Evolutionary conservation across 1,140 invertebrate genomes (phyloP).

Genomic region (Goniozus legneri): DNA sequence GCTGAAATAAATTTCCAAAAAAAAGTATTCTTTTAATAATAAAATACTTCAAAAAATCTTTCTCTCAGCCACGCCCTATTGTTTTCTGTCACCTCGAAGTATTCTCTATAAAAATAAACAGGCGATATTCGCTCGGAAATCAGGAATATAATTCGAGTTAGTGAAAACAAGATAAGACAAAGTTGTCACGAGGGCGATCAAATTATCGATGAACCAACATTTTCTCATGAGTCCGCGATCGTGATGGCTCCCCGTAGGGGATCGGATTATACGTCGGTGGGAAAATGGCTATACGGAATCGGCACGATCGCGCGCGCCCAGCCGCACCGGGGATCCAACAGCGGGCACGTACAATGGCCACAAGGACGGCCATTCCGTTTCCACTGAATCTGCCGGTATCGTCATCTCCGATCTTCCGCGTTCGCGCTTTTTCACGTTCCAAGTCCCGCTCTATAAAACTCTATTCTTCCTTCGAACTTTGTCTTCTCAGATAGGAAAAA

Average conservation of each 20-base stretch:
- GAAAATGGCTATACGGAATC: constrained; percentile 25
- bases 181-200: constrained; percentile 8
- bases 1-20: no score
- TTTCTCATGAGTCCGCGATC: constrained; percentile 10
- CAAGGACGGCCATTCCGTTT: constrained; percentile 16
- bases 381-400: constrained; percentile 5
- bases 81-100: no score
- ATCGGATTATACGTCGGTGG: constrained; percentile 18
- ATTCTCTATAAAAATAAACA: background rate
- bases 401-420: constrained; percentile 13
- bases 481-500: background rate
- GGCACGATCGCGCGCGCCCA: constrained; percentile 27
- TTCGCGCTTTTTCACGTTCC: no score
- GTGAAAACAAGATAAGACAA: background rate
- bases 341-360: constrained; percentile 21
- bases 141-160: constrained; percentile 2
- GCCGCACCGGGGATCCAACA: constrained; percentile 5
- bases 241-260: constrained; percentile 8
- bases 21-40: no score
- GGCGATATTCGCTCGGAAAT: background rate
- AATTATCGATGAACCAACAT: constrained; percentile 23
- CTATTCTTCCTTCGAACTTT: background rate
- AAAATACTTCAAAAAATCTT: no score
- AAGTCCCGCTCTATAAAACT: no score
- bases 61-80: no score